These are phyloP conservation scores for Xestia xanthographa DNA, from an alignment of 2,888 invertebrate species.

Conservation along the genomic window DNA sequence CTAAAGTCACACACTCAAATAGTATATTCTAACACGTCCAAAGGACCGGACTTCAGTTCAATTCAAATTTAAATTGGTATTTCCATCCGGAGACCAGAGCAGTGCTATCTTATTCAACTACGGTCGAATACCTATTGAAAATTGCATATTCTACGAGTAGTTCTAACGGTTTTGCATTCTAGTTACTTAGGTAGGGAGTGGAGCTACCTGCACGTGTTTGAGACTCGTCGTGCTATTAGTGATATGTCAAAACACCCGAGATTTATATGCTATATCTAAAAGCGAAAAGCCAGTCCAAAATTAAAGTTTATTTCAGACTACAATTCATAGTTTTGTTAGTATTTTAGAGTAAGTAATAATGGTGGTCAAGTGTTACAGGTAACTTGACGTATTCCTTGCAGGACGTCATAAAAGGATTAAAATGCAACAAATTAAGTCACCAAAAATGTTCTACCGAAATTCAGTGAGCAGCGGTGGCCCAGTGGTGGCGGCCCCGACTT, in stretches of 20 bases:
- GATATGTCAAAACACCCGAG: not conserved
- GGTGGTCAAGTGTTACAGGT: not conserved
- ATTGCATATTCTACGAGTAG: conserved; percentile 35
- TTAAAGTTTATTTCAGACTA: not conserved
- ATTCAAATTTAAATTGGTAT: conserved; percentile 58
- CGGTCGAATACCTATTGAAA: conserved; percentile 38
- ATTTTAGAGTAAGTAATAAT: not conserved
- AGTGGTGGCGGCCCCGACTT: no score
- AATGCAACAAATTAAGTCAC: no score
- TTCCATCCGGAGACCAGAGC: conserved; percentile 25
- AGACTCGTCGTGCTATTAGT: not conserved
- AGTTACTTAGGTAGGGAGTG: not conserved
- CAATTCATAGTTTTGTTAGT: not conserved
- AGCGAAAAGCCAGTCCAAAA: not conserved
- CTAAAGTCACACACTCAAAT: conserved; percentile 1
- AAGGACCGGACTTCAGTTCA: conserved; percentile 28
- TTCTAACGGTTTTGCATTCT: conserved; percentile 21
- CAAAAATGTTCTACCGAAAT: no score
- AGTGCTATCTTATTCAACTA: conserved; percentile 47
- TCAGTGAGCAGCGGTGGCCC: no score
- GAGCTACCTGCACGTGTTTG: not conserved
- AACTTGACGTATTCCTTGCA: no score
- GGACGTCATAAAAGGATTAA: no score
- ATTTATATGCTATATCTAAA: not conserved
- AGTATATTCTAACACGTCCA: conserved; percentile 22